A percentile compares a stretch with the other conserved stretches of the same genome.
phyloP scores from a whole-genome alignment of 2,113 vertebrate genomes.

The Aramus guarauna region DNA sequence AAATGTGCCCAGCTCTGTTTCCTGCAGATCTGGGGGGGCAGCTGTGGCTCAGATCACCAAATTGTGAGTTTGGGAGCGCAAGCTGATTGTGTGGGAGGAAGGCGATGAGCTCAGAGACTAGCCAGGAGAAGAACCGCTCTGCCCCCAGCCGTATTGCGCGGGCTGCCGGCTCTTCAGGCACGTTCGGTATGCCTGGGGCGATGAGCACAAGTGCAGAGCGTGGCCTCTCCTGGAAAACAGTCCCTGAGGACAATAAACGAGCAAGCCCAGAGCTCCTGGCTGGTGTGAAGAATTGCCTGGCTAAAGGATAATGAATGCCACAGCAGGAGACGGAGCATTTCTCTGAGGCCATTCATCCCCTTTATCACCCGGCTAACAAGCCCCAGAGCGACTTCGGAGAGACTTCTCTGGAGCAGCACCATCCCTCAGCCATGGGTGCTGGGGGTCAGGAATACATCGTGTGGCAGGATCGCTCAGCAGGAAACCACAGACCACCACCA shows the following conservation, averaged over 20 bases:
- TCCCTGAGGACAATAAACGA: background rate
- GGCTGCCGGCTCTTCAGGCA: background rate
- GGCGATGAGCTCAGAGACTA: background rate
- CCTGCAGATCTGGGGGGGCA: background rate
- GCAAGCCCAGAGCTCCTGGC: background rate
- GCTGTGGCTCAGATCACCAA: background rate
- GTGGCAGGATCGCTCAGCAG: accelerated
- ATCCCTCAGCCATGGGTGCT: conserved; percentile 27
- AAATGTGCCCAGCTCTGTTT: background rate
- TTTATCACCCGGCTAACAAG: conserved; percentile 56
- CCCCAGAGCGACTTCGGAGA: conserved; percentile 11
- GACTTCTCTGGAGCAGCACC: background rate
- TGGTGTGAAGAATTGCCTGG: background rate
- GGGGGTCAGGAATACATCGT: background rate
- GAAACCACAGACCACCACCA: background rate
- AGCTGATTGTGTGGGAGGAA: background rate
- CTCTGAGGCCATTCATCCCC: conserved; percentile 51
- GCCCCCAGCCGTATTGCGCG: accelerated
- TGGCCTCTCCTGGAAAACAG: background rate
- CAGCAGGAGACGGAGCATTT: conserved; percentile 45
- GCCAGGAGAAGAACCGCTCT: background rate
- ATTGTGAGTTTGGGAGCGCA: background rate
- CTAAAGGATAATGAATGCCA: conserved; percentile 35
- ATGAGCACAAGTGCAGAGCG: accelerated
- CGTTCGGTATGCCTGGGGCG: background rate